These are phyloP conservation scores for Drosophila setifemur DNA, from an alignment of 1,140 invertebrate species.

Conservation along the genomic window DNA sequence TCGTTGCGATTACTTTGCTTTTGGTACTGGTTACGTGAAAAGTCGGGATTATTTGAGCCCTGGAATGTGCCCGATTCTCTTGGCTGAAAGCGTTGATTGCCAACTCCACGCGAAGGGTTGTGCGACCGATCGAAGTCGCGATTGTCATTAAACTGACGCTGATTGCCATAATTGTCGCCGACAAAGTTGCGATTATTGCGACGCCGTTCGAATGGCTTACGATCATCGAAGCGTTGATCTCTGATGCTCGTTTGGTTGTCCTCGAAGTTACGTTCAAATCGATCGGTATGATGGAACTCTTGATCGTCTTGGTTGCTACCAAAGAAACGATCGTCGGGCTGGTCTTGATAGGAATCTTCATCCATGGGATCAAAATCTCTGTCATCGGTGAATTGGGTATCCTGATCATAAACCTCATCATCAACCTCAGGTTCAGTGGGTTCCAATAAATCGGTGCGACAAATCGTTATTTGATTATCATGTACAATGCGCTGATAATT, in stretches of 20 bases:
- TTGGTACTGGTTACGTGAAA: not conserved
- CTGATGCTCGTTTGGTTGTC: not conserved
- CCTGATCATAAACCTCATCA: not conserved
- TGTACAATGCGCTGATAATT: slow-evolving; percentile 33
- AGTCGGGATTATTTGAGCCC: not conserved
- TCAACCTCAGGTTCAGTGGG: not conserved
- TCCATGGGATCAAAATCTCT: not conserved
- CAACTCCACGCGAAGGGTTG: not conserved
- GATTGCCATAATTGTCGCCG: not conserved
- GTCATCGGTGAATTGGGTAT: not conserved
- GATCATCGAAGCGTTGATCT: slow-evolving; percentile 1
- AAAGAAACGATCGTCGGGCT: not conserved
- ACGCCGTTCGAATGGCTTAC: not conserved
- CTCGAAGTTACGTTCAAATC: not conserved
- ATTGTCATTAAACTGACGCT: slow-evolving; percentile 1
- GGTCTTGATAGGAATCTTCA: not conserved
- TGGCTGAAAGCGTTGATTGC: not conserved
- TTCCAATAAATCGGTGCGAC: slow-evolving; percentile 19
- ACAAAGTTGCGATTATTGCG: slow-evolving; percentile 2
- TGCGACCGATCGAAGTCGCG: slow-evolving; percentile 4
- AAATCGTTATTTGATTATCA: slow-evolving; percentile 24
- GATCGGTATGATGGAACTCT: not conserved
- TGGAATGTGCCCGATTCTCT: not conserved
- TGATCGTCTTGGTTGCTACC: not conserved
- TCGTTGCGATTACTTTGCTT: too few species aligned